A percentile compares a stretch with the other conserved stretches of the same genome.
These are phyloP conservation scores for Drosophila setifemur DNA, from an alignment of 1,140 invertebrate genomes.

Conservation along the genomic window DNA sequence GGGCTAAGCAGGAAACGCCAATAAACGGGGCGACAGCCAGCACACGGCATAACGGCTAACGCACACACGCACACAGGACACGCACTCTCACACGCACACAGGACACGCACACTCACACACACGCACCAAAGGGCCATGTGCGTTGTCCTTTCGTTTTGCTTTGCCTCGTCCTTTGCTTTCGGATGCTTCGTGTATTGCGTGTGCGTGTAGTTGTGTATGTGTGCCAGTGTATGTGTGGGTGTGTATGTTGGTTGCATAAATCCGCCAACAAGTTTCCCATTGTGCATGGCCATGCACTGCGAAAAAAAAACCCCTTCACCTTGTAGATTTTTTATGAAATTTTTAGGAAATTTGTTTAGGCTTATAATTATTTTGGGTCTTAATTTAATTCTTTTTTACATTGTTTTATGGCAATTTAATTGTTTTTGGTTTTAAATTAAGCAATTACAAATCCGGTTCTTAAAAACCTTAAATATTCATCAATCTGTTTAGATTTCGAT, in stretches of 20 bases:
- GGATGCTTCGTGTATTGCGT: neutral
- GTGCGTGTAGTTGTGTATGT: neutral
- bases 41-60: slow-evolving; percentile 36
- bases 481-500: too few species aligned
- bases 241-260: slow-evolving; percentile 68
- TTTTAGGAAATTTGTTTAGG: too few species aligned
- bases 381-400: too few species aligned
- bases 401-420: too few species aligned
- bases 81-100: slow-evolving; percentile 7
- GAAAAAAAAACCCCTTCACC: too few species aligned
- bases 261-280: slow-evolving; percentile 80
- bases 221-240: slow-evolving; percentile 17
- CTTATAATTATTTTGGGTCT: too few species aligned
- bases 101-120: slow-evolving; percentile 5
- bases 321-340: too few species aligned
- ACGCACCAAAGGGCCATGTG: slow-evolving; percentile 41
- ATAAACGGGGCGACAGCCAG: slow-evolving; percentile 50
- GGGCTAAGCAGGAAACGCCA: slow-evolving; percentile 62
- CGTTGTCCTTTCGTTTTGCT: slow-evolving; percentile 40
- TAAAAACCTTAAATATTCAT: too few species aligned
- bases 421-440: too few species aligned
- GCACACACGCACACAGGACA: slow-evolving; percentile 9
- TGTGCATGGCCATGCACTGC: slow-evolving; percentile 55
- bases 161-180: slow-evolving; percentile 2
- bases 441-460: too few species aligned